A percentile compares a stretch with the other conserved stretches of the same genome.
Conservation (phyloP, 1,140 invertebrate genomes). For the Drosophila bocqueti region DNA sequence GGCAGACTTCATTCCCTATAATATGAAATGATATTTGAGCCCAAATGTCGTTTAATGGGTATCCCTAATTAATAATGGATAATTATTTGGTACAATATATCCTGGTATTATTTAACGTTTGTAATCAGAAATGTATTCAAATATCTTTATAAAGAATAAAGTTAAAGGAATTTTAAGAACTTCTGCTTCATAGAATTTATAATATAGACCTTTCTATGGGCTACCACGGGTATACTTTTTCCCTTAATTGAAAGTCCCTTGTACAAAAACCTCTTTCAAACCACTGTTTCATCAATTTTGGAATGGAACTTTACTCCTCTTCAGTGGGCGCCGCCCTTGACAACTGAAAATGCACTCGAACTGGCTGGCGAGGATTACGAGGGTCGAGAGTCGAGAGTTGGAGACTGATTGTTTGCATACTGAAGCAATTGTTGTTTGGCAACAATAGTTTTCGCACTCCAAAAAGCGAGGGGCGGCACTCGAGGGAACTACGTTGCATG, state of each 20-base stretch:
- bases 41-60: neutral
- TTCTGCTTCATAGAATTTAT: neutral
- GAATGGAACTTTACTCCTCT: slow-evolving; percentile 61
- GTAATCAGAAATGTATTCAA: neutral
- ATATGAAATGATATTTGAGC: neutral
- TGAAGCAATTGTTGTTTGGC: slow-evolving; percentile 19
- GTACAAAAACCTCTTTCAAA: neutral
- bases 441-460: slow-evolving; percentile 26
- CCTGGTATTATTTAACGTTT: neutral
- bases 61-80: neutral
- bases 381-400: slow-evolving; percentile 8
- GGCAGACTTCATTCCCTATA: too few species aligned
- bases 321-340: slow-evolving; percentile 29
- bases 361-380: slow-evolving; percentile 22
- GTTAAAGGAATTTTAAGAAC: neutral
- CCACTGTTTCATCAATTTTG: slow-evolving; percentile 37
- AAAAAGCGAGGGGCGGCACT: slow-evolving; percentile 41
- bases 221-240: neutral
- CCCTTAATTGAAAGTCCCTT: neutral
- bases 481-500: slow-evolving; percentile 22
- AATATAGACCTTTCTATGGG: neutral
- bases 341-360: slow-evolving; percentile 48
- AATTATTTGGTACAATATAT: neutral
- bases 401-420: slow-evolving; percentile 54
- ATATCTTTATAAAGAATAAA: neutral